A percentile compares a stretch with the other conserved stretches of the same genome.
phyloP scores from a whole-genome alignment of 2,797 vertebrate species.

The Scomberomorus guttatus region DNA sequence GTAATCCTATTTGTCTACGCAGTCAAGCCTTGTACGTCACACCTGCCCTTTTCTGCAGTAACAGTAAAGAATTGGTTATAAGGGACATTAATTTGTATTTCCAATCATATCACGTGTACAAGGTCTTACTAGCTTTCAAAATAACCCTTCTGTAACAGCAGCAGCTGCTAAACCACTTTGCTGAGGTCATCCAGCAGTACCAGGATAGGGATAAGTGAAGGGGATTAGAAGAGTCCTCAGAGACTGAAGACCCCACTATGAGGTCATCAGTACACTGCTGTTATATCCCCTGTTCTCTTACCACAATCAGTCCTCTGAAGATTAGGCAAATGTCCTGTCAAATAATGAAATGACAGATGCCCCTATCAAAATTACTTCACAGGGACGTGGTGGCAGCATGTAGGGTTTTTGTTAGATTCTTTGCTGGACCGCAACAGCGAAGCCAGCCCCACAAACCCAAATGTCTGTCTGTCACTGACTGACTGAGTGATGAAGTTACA shows the following conservation, averaged over 20 bases:
- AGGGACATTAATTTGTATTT: neutral
- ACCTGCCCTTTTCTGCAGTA: neutral
- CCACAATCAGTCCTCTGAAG: conserved; percentile 41
- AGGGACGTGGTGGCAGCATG: neutral
- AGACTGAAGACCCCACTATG: conserved; percentile 49
- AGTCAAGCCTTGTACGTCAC: conserved; percentile 29
- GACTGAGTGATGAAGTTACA: too few relatives aligned
- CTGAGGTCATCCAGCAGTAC: conserved; percentile 35
- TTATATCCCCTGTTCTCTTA: conserved; percentile 38
- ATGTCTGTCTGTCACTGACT: too few relatives aligned
- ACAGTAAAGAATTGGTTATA: neutral
- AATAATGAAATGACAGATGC: conserved; percentile 56
- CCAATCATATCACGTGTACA: neutral
- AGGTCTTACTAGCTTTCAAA: neutral
- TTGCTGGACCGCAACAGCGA: neutral
- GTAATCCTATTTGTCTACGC: conserved; percentile 58
- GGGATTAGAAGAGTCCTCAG: conserved; percentile 66
- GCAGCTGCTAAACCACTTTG: conserved; percentile 33
- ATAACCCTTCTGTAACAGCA: conserved; percentile 21
- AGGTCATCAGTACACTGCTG: conserved; percentile 54
- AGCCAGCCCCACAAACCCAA: too few relatives aligned
- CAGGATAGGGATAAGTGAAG: conserved; percentile 64
- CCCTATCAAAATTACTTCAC: conserved; percentile 25
- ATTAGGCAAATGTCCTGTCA: conserved; percentile 50
- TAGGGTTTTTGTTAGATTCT: neutral